Evolutionary conservation across 2,888 invertebrate species (phyloP), one percentile per base, ranked within the genome.

Genomic region (Exephanes ischioxanthus): DNA sequence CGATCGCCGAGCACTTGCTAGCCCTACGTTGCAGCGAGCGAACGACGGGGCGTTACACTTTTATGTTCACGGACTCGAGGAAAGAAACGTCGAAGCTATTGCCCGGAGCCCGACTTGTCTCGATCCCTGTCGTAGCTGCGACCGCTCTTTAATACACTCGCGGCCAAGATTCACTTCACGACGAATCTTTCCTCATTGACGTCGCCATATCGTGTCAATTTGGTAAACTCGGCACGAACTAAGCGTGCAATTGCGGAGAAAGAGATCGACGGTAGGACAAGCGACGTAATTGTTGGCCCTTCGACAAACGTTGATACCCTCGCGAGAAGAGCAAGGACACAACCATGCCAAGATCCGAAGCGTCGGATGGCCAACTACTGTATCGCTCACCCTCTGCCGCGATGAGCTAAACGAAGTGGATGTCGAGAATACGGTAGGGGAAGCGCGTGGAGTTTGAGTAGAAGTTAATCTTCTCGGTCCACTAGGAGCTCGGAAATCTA

Each of bases 381-480:
- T 48, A 48, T 48, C 45, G 45, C 14, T 48, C 45, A 4, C 14
- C 45, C 45, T 48, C 16, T 4, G 45, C 16, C 16, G 73, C 80
- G 76, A 86, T 82, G 79, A 84, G 80, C 80, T 33, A 30, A 71
- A 30, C n/a, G n/a, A 71, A 71, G n/a, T 53, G 30, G 26, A 26
- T 51, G 48, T 16, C 14, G 61, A 26, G 58, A n/a, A 73, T 33
- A 73, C 9, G 53, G n/a, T 16, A 37, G 53, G 11, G 55, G 76
- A 78, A 81, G 72, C 75, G 78, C 78, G 51, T 9, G 63, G 83
- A 80, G 84, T 85, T 84, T 82, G 87, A 85, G 85, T 80, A 68
- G 80, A 83, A 82, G 84, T 92, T 93, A 92, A 93, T 93, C 92
- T 93, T 92, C 91, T 88, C 90, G 92, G 91, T 93, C 91, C 92